Percentiles rank a stretch among this genome's conserved stretches.
Conservation (phyloP, 2,888 invertebrate genomes). For the Encarsia formosa region DNA sequence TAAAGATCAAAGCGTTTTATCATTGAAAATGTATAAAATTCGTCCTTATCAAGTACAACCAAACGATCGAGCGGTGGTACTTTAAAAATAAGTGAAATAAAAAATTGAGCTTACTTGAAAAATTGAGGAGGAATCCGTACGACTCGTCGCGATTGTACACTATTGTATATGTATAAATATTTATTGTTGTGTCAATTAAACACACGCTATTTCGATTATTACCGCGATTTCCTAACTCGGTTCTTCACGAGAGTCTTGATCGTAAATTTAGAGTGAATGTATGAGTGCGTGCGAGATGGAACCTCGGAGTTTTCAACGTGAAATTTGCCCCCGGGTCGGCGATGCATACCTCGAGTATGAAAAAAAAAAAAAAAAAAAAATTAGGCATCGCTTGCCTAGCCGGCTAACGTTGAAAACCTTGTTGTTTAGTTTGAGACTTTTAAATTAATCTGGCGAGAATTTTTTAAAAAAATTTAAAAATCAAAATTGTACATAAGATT, state of each 20-base stretch:
- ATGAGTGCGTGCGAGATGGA: neutral
- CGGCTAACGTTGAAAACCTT: conserved; percentile 40
- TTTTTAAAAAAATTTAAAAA: too few species aligned
- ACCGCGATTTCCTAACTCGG: conserved; percentile 28
- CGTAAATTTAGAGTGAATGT: conserved; percentile 1
- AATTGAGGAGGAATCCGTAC: too few species aligned
- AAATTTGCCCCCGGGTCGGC: conserved; percentile 44
- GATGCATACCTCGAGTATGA: conserved; percentile 33
- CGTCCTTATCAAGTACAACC: too few species aligned
- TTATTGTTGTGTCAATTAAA: conserved; percentile 45
- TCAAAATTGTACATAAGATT: too few species aligned
- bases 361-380: too few species aligned
- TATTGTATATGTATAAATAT: neutral
- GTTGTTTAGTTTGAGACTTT: too few species aligned
- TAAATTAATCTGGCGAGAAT: too few species aligned
- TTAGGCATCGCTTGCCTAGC: conserved; percentile 44
- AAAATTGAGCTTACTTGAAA: too few species aligned
- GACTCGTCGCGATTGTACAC: conserved; percentile 14
- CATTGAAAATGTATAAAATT: too few species aligned
- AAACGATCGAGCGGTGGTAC: too few species aligned
- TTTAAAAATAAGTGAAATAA: too few species aligned
- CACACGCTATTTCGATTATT: conserved; percentile 32
- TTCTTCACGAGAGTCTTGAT: conserved; percentile 19
- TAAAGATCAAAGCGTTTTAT: too few species aligned
- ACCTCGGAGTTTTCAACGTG: conserved; percentile 40